Conservation (phyloP, 2,797 vertebrate species). For the Columba guinea region DNA sequence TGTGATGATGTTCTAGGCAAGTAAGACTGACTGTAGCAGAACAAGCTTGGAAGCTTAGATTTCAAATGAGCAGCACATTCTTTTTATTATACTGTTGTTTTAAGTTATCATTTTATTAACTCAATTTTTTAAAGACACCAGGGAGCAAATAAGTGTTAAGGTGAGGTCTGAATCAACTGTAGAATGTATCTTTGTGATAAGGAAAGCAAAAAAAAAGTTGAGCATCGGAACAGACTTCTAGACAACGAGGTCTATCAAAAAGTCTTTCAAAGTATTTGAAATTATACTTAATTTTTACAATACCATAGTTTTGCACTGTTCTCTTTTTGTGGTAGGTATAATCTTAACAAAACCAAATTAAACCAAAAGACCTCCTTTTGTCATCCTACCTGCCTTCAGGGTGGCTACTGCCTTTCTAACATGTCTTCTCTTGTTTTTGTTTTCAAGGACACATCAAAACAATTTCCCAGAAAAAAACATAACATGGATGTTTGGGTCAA, state of each 20-base stretch:
- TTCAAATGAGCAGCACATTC: neutral
- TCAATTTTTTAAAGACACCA: neutral
- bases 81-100: neutral
- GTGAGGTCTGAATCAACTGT: neutral
- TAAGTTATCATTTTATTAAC: neutral
- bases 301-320: neutral
- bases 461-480: conserved; percentile 37
- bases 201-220: neutral
- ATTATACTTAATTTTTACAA: neutral
- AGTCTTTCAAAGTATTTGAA: neutral
- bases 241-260: neutral
- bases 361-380: neutral
- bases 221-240: neutral
- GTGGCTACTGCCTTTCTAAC: neutral
- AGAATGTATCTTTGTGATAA: neutral
- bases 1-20: neutral
- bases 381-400: neutral
- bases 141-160: neutral
- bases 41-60: neutral
- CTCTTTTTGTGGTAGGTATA: fast-evolving
- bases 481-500: conserved; percentile 60
- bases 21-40: neutral
- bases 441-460: conserved; percentile 54
- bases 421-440: neutral
- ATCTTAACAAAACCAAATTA: neutral